These are phyloP conservation scores for Panagrolaimus sp. DNA, from an alignment of 1,140 invertebrate genomes.

Conservation along the genomic window DNA sequence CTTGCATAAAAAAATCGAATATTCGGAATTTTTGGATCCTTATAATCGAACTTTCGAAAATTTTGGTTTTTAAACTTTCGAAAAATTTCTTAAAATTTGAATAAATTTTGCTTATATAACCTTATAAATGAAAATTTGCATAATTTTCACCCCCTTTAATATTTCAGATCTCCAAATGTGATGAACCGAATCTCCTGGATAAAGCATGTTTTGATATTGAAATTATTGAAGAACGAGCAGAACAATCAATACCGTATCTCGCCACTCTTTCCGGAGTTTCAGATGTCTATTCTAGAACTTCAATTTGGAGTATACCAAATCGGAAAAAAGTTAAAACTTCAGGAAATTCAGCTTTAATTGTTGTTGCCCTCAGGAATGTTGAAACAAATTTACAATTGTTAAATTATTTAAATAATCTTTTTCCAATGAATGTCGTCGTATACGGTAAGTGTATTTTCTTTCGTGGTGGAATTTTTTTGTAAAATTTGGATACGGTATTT, in stretches of 20 bases:
- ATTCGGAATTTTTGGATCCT: too few relatives aligned
- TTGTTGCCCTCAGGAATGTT: conserved; percentile 36
- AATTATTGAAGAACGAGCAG: conserved; percentile 38
- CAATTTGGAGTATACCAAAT: conserved; percentile 3
- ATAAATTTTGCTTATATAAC: background rate
- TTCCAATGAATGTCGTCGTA: conserved; percentile 33
- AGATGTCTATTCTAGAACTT: conserved; percentile 17
- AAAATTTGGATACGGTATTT: conserved; percentile 14
- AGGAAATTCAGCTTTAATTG: conserved; percentile 26
- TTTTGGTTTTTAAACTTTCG: too few relatives aligned
- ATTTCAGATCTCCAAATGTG: conserved; percentile 40
- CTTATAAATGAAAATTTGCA: too few relatives aligned
- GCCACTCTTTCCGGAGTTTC: background rate
- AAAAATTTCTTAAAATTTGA: too few relatives aligned
- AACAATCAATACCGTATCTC: conserved; percentile 14
- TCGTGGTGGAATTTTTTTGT: background rate
- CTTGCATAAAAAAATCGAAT: too few relatives aligned
- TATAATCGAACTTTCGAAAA: too few relatives aligned
- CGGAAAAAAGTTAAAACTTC: conserved; percentile 20
- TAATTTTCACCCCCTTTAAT: too few relatives aligned
- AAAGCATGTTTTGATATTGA: conserved; percentile 38
- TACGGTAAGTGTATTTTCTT: too few relatives aligned
- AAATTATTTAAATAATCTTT: conserved; percentile 36
- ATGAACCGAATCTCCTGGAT: conserved; percentile 25
- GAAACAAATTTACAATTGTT: conserved; percentile 30